These are phyloP conservation scores for Tetramorium simillimum DNA, from an alignment of 1,140 invertebrate species.

Conservation along the genomic window DNA sequence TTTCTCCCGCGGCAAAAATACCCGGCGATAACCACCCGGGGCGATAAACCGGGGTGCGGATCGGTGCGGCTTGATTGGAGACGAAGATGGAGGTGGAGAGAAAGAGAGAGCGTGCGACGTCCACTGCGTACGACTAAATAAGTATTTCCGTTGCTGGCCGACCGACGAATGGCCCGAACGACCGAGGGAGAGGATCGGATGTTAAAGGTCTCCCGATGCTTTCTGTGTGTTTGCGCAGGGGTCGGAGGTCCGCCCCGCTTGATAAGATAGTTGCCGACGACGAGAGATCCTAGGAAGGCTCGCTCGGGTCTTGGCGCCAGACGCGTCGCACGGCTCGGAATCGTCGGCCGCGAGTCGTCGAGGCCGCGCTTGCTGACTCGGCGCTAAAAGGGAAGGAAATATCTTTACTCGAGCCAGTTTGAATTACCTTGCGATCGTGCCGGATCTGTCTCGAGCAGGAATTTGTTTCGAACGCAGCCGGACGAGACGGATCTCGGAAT, in stretches of 20 bases:
- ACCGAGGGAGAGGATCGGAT: conserved; percentile 40
- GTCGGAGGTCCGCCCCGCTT: background rate
- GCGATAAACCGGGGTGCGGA: conserved; percentile 16
- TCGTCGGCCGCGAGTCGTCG: background rate
- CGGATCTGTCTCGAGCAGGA: background rate
- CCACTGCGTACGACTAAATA: conserved; percentile 43
- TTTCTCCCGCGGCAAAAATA: conserved; percentile 27
- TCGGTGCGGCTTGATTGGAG: conserved; percentile 30
- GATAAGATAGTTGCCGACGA: conserved; percentile 37
- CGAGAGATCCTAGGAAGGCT: conserved; percentile 6
- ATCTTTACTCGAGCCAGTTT: background rate
- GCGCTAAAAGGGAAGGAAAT: background rate
- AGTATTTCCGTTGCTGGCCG: conserved; percentile 51
- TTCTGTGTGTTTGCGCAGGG: conserved; percentile 28
- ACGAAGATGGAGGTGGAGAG: conserved; percentile 29
- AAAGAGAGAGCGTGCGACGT: conserved; percentile 10
- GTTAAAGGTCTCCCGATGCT: conserved; percentile 57
- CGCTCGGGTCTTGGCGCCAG: background rate
- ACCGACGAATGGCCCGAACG: conserved; percentile 32
- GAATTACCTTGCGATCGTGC: background rate
- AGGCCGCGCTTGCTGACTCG: background rate
- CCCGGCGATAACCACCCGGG: conserved; percentile 26
- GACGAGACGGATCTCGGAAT: no score
- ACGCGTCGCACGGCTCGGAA: background rate
- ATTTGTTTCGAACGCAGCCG: background rate